Conservation (phyloP, 2,888 invertebrate genomes). For the Ferrisia virgata region DNA sequence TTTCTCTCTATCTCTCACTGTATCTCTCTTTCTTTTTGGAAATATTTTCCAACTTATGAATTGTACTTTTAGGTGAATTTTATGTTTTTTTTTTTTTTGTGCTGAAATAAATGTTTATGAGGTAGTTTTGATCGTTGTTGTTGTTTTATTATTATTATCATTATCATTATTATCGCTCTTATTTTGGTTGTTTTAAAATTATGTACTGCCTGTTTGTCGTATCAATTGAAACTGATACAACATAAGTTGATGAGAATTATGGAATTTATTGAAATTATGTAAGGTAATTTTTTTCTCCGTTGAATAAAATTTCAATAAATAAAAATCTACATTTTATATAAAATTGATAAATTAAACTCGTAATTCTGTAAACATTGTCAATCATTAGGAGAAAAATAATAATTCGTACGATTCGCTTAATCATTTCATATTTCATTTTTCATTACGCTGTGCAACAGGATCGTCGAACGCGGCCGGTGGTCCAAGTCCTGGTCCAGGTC, state of each 20-base stretch:
- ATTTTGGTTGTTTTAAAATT: not conserved
- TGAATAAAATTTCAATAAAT: no score
- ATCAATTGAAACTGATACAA: no score
- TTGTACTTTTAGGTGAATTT: constrained; percentile 14
- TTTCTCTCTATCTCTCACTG: not conserved
- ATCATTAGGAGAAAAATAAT: not conserved
- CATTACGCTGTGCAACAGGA: not conserved
- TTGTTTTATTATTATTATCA: not conserved
- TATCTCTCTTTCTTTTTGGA: not conserved
- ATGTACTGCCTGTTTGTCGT: no score
- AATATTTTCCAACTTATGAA: constrained; percentile 5
- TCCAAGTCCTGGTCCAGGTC: not conserved
- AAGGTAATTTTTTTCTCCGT: no score
- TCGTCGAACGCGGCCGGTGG: constrained; percentile 1
- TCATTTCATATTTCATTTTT: not conserved
- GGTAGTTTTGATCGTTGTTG: not conserved
- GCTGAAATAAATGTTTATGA: not conserved
- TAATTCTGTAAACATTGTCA: no score
- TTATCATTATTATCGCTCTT: not conserved
- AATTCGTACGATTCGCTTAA: no score
- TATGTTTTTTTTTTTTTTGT: not conserved
- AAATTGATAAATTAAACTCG: no score
- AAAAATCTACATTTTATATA: no score
- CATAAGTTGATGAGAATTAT: no score
- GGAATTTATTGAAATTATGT: no score